Evolutionary conservation across 2,797 vertebrate genomes (phyloP).

Genomic region (Paedocypris micromegethes): DNA sequence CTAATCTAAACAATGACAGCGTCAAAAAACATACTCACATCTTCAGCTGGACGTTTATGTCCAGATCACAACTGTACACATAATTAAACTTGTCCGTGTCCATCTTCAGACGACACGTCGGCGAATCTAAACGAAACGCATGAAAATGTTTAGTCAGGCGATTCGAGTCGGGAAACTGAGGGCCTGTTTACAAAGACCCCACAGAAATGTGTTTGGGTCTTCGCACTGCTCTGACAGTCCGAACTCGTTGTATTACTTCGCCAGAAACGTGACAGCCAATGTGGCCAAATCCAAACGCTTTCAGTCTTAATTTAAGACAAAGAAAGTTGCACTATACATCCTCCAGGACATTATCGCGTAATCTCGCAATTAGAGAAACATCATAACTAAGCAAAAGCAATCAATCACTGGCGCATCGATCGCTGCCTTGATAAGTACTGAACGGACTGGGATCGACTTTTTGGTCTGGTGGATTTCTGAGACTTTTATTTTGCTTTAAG

Average conservation of each 20-base stretch:
- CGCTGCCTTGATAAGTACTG: not conserved
- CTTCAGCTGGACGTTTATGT: slow-evolving; percentile 95
- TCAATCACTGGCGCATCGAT: slow-evolving; percentile 11
- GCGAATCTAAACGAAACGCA: slow-evolving; percentile 21
- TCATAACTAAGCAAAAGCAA: slow-evolving; percentile 55
- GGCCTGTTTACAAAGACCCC: slow-evolving; percentile 23
- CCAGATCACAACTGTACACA: slow-evolving; percentile 93
- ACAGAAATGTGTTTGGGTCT: not conserved
- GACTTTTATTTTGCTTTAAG: slow-evolving; percentile 28
- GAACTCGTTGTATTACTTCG: not conserved
- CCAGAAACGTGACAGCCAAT: not conserved
- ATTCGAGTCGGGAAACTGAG: slow-evolving; percentile 1
- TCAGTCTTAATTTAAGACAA: slow-evolving; percentile 37
- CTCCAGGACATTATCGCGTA: slow-evolving; percentile 55
- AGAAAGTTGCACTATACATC: slow-evolving; percentile 37
- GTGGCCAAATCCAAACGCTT: not conserved
- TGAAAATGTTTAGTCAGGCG: slow-evolving; percentile 21
- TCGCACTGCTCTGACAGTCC: slow-evolving; percentile 2
- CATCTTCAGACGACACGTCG: slow-evolving; percentile 55
- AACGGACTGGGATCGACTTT: slow-evolving; percentile 39
- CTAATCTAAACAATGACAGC: slow-evolving; percentile 34
- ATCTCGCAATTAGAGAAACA: slow-evolving; percentile 53
- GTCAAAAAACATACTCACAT: slow-evolving; percentile 75
- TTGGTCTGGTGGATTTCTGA: slow-evolving; percentile 40
- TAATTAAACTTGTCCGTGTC: slow-evolving; percentile 91